Conservation (phyloP, 1,140 invertebrate genomes). For the Anastrepha obliqua region DNA sequence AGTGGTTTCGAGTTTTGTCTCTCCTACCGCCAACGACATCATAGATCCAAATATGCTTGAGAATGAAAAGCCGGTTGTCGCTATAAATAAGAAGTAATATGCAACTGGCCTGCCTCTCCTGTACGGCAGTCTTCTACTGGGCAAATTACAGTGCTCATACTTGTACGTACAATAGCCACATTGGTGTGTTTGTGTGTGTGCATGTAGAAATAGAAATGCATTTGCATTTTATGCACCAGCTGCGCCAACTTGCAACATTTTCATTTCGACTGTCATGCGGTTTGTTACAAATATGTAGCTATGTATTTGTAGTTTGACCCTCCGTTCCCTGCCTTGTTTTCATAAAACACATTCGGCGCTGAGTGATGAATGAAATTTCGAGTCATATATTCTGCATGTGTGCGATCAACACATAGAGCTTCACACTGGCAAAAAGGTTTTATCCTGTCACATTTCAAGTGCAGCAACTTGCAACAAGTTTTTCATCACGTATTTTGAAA, state of each 20-base stretch:
- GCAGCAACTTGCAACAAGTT: conserved; percentile 40
- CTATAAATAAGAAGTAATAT: too few relatives aligned
- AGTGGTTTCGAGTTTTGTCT: too few relatives aligned
- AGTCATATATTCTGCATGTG: conserved; percentile 9
- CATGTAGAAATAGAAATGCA: background rate
- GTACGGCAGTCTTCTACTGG: too few relatives aligned
- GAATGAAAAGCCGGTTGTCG: too few relatives aligned
- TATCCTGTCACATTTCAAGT: conserved; percentile 38
- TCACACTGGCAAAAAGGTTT: background rate
- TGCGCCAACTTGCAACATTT: conserved; percentile 16
- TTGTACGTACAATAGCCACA: too few relatives aligned
- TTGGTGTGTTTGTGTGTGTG: too few relatives aligned
- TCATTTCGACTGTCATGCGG: background rate
- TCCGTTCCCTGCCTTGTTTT: background rate
- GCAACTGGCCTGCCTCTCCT: too few relatives aligned
- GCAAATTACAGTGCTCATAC: too few relatives aligned
- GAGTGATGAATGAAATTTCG: conserved; percentile 43
- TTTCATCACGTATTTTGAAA: conserved; percentile 18
- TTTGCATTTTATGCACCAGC: background rate
- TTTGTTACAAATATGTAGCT: background rate
- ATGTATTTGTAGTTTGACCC: background rate
- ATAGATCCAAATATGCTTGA: too few relatives aligned
- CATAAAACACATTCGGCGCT: background rate
- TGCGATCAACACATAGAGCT: background rate
- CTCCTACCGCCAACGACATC: too few relatives aligned